These are phyloP conservation scores for Odontamblyopus lacepedii DNA, from an alignment of 2,797 vertebrate genomes.

Conservation along the genomic window DNA sequence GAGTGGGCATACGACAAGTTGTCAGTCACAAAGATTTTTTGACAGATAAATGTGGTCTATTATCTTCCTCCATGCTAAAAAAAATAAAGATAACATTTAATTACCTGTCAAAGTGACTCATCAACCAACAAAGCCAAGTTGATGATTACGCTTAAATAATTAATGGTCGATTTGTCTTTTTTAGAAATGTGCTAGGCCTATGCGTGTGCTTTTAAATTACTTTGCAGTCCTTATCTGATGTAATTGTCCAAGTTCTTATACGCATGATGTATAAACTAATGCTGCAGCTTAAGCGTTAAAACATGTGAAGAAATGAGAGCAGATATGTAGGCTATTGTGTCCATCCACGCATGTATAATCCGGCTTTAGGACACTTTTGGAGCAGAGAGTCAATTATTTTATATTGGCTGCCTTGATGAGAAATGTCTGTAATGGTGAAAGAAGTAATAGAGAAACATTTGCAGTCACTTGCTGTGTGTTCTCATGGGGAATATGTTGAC, in stretches of 20 bases:
- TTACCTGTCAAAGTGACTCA: conserved; percentile 57
- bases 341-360: conserved; percentile 66
- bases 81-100: conserved; percentile 49
- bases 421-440: conserved; percentile 51
- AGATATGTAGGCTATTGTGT: conserved; percentile 12
- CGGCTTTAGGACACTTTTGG: conserved; percentile 52
- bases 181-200: conserved; percentile 3
- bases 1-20: conserved; percentile 47
- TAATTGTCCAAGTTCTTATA: not conserved
- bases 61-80: conserved; percentile 37
- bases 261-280: conserved; percentile 22
- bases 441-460: conserved; percentile 33
- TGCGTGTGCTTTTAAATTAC: conserved; percentile 7
- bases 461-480: not conserved
- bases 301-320: conserved; percentile 8
- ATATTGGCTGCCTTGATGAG: conserved; percentile 51
- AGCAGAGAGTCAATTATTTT: conserved; percentile 56
- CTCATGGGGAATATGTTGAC: not conserved
- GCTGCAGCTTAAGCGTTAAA: conserved; percentile 27
- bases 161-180: conserved; percentile 12
- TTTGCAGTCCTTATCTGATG: conserved; percentile 10
- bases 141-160: conserved; percentile 33
- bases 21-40: conserved; percentile 56
- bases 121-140: conserved; percentile 48
- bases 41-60: conserved; percentile 40